A percentile compares a stretch with the other conserved stretches of the same genome.
Evolutionary conservation across 2,113 vertebrate genomes (phyloP).

Genomic region (Cyrtonyx montezumae): DNA sequence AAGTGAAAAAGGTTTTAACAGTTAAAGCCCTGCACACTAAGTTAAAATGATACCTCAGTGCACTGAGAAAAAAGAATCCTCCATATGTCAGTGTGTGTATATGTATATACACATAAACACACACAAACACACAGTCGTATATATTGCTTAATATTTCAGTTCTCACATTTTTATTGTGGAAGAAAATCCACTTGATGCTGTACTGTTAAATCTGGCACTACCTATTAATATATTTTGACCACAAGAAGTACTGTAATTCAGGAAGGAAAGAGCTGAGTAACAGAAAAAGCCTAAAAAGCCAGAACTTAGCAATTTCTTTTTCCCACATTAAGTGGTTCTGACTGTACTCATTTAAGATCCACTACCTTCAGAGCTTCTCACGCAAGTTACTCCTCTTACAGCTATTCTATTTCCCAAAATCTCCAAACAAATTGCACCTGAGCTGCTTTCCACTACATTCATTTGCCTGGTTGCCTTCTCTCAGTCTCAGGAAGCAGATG

Average conservation of each 20-base stretch:
- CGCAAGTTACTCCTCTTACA: background rate
- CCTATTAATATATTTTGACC: background rate
- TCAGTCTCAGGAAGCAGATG: background rate
- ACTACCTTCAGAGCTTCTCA: background rate
- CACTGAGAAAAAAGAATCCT: background rate
- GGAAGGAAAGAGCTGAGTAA: background rate
- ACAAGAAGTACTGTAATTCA: background rate
- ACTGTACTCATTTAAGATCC: background rate
- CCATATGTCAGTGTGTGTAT: background rate
- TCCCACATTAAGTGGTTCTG: background rate
- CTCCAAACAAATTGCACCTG: background rate
- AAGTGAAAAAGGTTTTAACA: background rate
- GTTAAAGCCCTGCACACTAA: background rate
- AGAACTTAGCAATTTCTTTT: background rate
- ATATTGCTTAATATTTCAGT: too few species aligned
- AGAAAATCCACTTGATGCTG: background rate
- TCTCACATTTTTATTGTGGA: background rate
- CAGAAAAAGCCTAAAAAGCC: background rate
- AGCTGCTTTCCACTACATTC: background rate
- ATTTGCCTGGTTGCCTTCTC: background rate
- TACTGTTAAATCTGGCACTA: background rate
- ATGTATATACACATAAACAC: too few species aligned
- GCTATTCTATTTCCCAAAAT: background rate
- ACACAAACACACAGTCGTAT: too few species aligned
- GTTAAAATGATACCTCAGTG: background rate